Evolutionary conservation across 2,888 invertebrate genomes (phyloP).

Genomic region (Linnaemya vulpina): DNA sequence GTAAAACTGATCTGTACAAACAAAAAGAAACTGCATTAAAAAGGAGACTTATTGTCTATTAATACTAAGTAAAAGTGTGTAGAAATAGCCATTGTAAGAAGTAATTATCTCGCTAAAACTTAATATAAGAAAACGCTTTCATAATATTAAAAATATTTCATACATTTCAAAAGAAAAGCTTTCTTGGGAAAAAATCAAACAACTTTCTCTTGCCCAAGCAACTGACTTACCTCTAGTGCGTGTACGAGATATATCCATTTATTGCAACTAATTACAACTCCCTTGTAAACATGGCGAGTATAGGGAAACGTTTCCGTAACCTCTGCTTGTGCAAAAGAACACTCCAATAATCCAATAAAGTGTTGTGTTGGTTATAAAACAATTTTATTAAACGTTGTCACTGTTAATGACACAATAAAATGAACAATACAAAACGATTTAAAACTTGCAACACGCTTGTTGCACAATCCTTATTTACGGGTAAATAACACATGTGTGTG

Average conservation of each 20-base stretch:
- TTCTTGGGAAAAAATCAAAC: no score
- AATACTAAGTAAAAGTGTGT: no score
- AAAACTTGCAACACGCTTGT: conserved; percentile 59
- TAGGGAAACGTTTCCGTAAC: not conserved
- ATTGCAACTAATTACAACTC: conserved; percentile 3
- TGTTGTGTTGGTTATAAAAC: conserved; percentile 37
- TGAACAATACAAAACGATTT: conserved; percentile 39
- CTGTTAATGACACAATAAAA: conserved; percentile 41
- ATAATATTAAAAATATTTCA: no score
- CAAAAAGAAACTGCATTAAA: no score
- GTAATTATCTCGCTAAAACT: no score
- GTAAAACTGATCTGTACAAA: no score
- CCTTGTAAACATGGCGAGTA: conserved; percentile 7
- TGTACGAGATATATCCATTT: conserved; percentile 26
- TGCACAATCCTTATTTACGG: conserved; percentile 50
- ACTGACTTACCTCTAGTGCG: conserved; percentile 8
- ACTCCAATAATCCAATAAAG: conserved; percentile 53
- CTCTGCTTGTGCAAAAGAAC: conserved; percentile 16
- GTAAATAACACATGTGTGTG: conserved; percentile 10
- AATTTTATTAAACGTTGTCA: conserved; percentile 50
- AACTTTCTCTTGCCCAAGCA: no score
- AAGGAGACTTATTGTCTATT: no score
- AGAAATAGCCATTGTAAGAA: no score
- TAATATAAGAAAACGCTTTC: no score
- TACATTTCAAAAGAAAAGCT: no score